These are phyloP conservation scores for Platycnemis pennipes DNA, from an alignment of 2,888 invertebrate genomes.

Conservation along the genomic window DNA sequence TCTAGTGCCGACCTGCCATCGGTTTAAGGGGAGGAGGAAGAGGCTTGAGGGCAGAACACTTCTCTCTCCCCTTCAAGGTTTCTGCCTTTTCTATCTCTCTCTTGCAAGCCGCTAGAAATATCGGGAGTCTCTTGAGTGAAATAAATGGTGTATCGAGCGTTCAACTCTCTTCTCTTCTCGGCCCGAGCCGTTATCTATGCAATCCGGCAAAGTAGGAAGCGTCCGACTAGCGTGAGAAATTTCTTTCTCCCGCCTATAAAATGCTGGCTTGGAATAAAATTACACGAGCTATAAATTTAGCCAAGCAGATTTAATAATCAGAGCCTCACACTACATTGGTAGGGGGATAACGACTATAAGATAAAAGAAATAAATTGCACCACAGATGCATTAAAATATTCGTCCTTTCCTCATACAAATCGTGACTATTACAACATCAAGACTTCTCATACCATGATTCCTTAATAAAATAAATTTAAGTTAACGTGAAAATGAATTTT, in stretches of 20 bases:
- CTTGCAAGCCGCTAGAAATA: not conserved
- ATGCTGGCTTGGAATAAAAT: not conserved
- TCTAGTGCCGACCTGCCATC: not conserved
- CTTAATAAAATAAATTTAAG: too few relatives aligned
- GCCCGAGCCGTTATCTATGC: not conserved
- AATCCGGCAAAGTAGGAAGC: not conserved
- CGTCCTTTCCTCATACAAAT: too few relatives aligned
- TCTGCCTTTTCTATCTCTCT: not conserved
- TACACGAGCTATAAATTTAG: too few relatives aligned
- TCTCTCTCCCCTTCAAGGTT: not conserved
- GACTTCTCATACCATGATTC: too few relatives aligned
- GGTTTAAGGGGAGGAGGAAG: not conserved
- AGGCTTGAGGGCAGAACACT: not conserved
- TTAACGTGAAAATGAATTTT: too few relatives aligned
- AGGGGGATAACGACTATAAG: too few relatives aligned
- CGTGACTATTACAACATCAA: too few relatives aligned
- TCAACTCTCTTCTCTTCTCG: not conserved
- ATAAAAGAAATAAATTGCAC: too few relatives aligned
- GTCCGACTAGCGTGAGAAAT: not conserved
- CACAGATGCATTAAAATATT: too few relatives aligned
- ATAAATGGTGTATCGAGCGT: constrained; percentile 28
- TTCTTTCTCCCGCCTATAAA: not conserved
- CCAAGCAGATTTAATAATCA: too few relatives aligned
- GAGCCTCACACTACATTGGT: too few relatives aligned
- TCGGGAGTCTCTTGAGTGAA: not conserved